Evolutionary conservation across 1,140 invertebrate species (phyloP).

Genomic region (Megathymus violae): DNA sequence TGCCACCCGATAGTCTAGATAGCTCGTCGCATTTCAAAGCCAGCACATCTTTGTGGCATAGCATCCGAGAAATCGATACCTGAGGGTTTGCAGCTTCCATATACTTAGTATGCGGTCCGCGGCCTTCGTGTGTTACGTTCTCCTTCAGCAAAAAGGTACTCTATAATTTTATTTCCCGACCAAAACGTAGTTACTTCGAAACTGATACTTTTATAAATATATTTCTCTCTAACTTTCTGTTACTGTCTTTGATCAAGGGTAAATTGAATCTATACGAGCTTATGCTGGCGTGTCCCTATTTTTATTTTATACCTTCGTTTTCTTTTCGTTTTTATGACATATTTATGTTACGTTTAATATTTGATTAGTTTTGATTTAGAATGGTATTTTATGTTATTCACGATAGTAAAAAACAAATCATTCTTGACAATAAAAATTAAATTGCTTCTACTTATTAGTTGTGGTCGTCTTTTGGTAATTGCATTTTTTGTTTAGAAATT

Average conservation of each 20-base stretch:
- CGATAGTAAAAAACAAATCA: not conserved
- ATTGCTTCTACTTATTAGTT: too few species aligned
- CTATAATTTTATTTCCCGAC: slow-evolving; percentile 81
- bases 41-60: slow-evolving; percentile 48
- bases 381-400: not conserved
- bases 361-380: slow-evolving; percentile 3
- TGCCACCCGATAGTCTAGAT: slow-evolving; percentile 25
- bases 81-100: slow-evolving; percentile 45
- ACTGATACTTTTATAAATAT: slow-evolving; percentile 73
- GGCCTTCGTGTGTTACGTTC: slow-evolving; percentile 70
- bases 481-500: too few species aligned
- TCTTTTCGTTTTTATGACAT: slow-evolving; percentile 36
- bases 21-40: slow-evolving; percentile 29
- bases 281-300: slow-evolving; percentile 12
- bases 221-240: slow-evolving; percentile 52
- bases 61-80: slow-evolving; percentile 67
- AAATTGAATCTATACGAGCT: slow-evolving; percentile 48
- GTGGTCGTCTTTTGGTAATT: too few species aligned
- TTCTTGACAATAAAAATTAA: too few species aligned
- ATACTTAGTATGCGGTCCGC: slow-evolving; percentile 66
- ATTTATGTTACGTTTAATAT: slow-evolving; percentile 33
- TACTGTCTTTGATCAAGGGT: slow-evolving; percentile 48
- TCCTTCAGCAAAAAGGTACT: slow-evolving; percentile 74
- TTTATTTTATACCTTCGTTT: slow-evolving; percentile 14
- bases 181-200: slow-evolving; percentile 74